Evolutionary conservation across 2,797 vertebrate genomes (phyloP), one percentile per base, ranked within the genome.

Genomic region (Spondyliosoma cantharus): DNA sequence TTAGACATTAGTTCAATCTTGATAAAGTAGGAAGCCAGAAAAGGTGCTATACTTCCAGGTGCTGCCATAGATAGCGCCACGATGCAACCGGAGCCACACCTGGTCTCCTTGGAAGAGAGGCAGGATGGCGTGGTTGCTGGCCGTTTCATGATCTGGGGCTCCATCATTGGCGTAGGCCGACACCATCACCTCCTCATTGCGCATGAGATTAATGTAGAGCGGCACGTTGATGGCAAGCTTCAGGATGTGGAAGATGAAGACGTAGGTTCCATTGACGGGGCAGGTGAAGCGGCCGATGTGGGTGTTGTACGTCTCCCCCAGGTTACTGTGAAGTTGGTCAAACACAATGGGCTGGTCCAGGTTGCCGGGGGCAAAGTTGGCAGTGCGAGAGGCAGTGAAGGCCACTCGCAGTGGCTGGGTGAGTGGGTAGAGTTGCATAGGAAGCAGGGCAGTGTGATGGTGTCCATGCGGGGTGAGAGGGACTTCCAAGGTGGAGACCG

Each of bases 31-130:
- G 88, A 99, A 99, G 84, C 98, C 98, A 4, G 98, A 99, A 85
- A 99, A 99, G 13, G 98, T 99, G 87, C 98, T 99, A 50, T 99
- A 99, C 91, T 99, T 99, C 98, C 98, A 99, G 65, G 96, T 98
- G 89, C 98, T 99, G 78, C 98, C 98, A 74, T 99, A 99, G 89
- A 99, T 97, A 54, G 98, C 97, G 0, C 98, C 97, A 3, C 98
- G 95, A 87, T 99, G 98, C 82, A 99, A 91, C 32, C 97, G 94
- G 4, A 99, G 90, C 98, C 98, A 99, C 84, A 99, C 96, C 89
- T 98, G 97, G 85, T 99, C 98, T 15, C 97, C 98, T 56, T 97
- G 97, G 78, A 96, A 96, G 2, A 99, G 96, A 74, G 97, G 97
- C 59, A 99, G 94, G 61, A 99, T 95, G 6, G 97, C 96, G 0